A percentile compares a stretch with the other conserved stretches of the same genome.
phyloP scores from a whole-genome alignment of 2,797 vertebrate genomes.

The Gastrophryne carolinensis region DNA sequence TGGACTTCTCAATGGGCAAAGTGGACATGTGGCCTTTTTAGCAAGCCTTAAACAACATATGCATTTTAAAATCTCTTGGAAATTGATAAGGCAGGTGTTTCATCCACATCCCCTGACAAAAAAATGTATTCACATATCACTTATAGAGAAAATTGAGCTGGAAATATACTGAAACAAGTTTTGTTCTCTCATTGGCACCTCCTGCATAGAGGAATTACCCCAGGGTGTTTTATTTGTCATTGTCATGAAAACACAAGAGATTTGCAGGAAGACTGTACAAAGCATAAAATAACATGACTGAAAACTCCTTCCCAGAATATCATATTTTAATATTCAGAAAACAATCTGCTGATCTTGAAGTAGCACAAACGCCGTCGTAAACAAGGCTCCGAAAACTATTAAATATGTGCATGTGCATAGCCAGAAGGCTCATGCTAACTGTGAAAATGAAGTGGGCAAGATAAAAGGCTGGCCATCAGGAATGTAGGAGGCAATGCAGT shows the following conservation, averaged over 20 bases:
- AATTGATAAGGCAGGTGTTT: no score
- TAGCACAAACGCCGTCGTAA: slow-evolving; percentile 7
- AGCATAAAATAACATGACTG: slow-evolving; percentile 4
- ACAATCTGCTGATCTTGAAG: slow-evolving; percentile 33
- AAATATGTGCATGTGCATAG: slow-evolving; percentile 11
- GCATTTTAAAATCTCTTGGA: no score
- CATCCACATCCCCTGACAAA: no score
- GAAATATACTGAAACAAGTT: no score
- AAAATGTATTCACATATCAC: no score
- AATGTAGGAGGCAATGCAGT: slow-evolving; percentile 23
- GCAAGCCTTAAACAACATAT: no score
- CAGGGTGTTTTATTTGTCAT: background rate
- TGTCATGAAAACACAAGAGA: background rate
- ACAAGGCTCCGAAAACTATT: slow-evolving; percentile 10
- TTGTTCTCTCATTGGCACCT: background rate
- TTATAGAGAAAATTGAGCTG: no score
- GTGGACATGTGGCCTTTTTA: no score
- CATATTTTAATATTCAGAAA: slow-evolving; percentile 18
- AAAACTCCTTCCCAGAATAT: slow-evolving; percentile 2
- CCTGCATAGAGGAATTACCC: background rate
- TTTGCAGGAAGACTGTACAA: background rate
- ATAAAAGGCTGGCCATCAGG: slow-evolving; percentile 38
- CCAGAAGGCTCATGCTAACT: slow-evolving; percentile 14
- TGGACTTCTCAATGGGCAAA: no score
- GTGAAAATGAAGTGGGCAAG: slow-evolving; percentile 15